Percentiles rank a stretch among this genome's conserved stretches.
These are phyloP conservation scores for Poicephalus gulielmi DNA, from an alignment of 2,113 vertebrate species.

Conservation along the genomic window DNA sequence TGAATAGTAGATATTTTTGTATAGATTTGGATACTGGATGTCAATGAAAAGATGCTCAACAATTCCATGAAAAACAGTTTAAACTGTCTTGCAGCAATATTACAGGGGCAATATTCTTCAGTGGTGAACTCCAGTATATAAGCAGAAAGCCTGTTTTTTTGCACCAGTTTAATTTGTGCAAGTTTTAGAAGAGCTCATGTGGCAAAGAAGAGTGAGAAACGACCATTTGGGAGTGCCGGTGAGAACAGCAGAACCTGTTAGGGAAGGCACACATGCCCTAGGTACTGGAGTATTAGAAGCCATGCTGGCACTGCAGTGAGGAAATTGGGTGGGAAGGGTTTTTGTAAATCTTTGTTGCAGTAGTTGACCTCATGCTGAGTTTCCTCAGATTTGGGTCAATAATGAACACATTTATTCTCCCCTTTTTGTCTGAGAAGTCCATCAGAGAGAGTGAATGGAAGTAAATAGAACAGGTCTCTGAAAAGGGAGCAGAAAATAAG, in stretches of 20 bases:
- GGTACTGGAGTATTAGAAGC: not conserved
- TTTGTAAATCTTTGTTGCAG: not conserved
- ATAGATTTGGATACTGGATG: accelerated
- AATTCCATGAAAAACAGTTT: accelerated
- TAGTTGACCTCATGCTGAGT: not conserved
- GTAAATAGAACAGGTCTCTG: conserved; percentile 32
- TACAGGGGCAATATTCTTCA: accelerated
- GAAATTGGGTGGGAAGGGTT: not conserved
- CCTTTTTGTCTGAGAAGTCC: conserved; percentile 20
- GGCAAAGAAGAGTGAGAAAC: not conserved
- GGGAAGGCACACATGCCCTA: accelerated
- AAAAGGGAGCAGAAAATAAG: conserved; percentile 44
- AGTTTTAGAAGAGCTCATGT: not conserved
- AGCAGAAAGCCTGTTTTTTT: not conserved
- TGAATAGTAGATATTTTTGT: not conserved
- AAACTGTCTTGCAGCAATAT: not conserved
- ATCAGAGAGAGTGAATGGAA: conserved; percentile 21
- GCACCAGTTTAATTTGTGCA: not conserved
- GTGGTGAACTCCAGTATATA: accelerated
- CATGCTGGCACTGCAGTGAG: accelerated
- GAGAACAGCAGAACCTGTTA: not conserved
- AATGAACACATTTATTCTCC: conserved; percentile 21
- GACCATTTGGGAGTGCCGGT: accelerated
- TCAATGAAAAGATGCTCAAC: not conserved
- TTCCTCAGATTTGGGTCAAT: conserved; percentile 9